Evolutionary conservation across 2,113 vertebrate genomes (phyloP).

Genomic region (Odobenus rosmarus): DNA sequence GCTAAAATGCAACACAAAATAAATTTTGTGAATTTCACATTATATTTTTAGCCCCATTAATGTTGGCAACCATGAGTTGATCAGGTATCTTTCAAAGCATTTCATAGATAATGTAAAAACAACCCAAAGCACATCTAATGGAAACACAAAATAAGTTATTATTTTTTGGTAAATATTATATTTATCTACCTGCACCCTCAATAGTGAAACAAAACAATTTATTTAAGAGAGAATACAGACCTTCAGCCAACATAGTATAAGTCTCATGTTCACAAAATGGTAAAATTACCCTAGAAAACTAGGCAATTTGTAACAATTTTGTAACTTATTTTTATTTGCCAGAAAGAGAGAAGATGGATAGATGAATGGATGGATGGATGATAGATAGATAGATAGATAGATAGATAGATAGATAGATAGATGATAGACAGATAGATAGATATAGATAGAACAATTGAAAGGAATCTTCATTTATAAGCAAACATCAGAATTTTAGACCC

Average conservation of each 20-base stretch:
- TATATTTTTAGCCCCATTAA: constrained; percentile 13
- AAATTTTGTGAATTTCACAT: background rate
- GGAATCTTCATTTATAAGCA: constrained; percentile 19
- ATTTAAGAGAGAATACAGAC: background rate
- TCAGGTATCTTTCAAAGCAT: background rate
- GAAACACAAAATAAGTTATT: background rate
- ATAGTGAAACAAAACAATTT: background rate
- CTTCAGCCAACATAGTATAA: background rate
- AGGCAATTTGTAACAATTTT: background rate
- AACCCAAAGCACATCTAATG: background rate
- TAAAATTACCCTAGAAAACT: background rate
- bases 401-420: no score
- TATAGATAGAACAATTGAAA: background rate
- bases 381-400: background rate
- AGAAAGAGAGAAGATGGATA: background rate
- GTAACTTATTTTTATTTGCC: background rate
- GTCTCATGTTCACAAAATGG: background rate
- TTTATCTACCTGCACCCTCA: background rate
- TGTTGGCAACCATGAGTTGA: background rate
- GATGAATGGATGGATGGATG: background rate
- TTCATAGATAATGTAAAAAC: background rate
- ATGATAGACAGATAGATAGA: no score
- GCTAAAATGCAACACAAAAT: constrained; percentile 21
- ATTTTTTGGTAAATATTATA: background rate
- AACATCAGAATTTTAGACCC: constrained; percentile 29